Evolutionary conservation across 2,113 vertebrate species (phyloP).

Genomic region (Aspiorhynchus laticeps): DNA sequence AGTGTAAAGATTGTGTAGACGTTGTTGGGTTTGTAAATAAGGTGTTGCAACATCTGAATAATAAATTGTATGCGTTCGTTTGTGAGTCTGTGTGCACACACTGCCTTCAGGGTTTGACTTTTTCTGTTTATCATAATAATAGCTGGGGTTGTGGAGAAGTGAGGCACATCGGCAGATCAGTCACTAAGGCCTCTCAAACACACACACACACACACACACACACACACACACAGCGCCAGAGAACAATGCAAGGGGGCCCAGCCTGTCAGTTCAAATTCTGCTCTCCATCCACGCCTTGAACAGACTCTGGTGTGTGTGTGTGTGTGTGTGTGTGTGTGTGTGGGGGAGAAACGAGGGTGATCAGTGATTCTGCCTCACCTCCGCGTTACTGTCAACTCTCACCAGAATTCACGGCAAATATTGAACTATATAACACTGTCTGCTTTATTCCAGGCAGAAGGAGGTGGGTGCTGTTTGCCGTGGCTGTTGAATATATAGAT

Average conservation of each 20-base stretch:
- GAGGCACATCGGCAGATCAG: conserved; percentile 43
- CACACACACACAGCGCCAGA: conserved; percentile 14
- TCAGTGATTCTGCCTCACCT: conserved; percentile 44
- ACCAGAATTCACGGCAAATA: conserved; percentile 57
- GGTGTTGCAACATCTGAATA: conserved; percentile 18
- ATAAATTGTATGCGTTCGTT: conserved; percentile 9
- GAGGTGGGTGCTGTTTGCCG: conserved; percentile 14
- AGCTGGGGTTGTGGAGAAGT: conserved; percentile 49
- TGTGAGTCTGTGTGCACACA: conserved; percentile 39
- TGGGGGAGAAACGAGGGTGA: conserved; percentile 63
- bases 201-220: conserved; percentile 27
- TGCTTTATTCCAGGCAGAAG: conserved; percentile 16
- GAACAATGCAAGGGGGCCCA: conserved; percentile 53
- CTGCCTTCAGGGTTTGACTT: conserved; percentile 40
- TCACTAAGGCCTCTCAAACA: conserved; percentile 27
- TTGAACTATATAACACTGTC: conserved; percentile 47
- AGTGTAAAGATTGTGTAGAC: not conserved
- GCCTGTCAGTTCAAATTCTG: conserved; percentile 49
- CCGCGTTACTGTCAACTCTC: conserved; percentile 45
- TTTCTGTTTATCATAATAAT: conserved; percentile 59
- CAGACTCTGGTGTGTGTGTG: conserved; percentile 41
- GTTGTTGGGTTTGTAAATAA: conserved; percentile 42
- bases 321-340: conserved; percentile 24
- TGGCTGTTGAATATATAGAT: conserved; percentile 45
- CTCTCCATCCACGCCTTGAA: conserved; percentile 44